Evolutionary conservation across 1,140 invertebrate species (phyloP).

Genomic region (Druon quercuslanigerum): DNA sequence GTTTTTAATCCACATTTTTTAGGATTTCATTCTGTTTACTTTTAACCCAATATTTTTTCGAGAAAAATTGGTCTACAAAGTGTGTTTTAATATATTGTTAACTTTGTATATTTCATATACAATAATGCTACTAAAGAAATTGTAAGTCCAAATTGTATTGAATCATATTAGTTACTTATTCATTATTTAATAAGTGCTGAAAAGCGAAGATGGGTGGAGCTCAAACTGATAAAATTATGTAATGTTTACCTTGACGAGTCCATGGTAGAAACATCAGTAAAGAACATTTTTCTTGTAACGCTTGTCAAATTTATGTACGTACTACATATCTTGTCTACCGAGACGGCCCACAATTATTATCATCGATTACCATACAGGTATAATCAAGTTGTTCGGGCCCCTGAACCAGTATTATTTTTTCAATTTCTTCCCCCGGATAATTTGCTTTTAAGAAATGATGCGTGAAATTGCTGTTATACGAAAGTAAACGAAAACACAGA

Average conservation of each 20-base stretch:
- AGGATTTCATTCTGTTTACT: too few relatives aligned
- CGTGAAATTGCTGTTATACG: constrained; percentile 9
- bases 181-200: background rate
- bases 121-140: too few relatives aligned
- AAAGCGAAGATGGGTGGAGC: background rate
- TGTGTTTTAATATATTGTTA: too few relatives aligned
- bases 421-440: constrained; percentile 8
- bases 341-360: constrained; percentile 14
- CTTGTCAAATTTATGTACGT: background rate
- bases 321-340: background rate
- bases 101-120: too few relatives aligned
- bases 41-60: too few relatives aligned
- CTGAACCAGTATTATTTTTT: constrained; percentile 28
- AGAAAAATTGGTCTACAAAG: too few relatives aligned
- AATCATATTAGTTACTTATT: too few relatives aligned
- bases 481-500: constrained; percentile 2
- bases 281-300: background rate
- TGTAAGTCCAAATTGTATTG: too few relatives aligned
- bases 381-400: constrained; percentile 4
- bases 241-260: constrained; percentile 16
- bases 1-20: too few relatives aligned
- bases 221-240: constrained; percentile 9
- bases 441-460: background rate
- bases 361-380: background rate
- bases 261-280: background rate